Conservation (phyloP, 2,113 vertebrate species). For the Natator depressus region DNA sequence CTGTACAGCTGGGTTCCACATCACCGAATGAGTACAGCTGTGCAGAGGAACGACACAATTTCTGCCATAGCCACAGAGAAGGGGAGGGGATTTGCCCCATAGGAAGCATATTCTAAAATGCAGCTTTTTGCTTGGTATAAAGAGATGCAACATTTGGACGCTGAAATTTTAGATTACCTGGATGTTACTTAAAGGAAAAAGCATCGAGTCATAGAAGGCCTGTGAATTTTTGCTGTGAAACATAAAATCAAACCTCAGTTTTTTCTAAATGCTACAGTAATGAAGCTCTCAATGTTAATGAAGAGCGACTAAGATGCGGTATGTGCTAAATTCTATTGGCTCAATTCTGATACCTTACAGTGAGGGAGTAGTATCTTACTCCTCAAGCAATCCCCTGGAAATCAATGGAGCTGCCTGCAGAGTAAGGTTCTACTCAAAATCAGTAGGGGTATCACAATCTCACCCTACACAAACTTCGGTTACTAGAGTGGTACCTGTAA, state of each 20-base stretch:
- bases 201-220: neutral
- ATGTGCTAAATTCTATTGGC: neutral
- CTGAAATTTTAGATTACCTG: neutral
- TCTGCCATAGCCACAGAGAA: neutral
- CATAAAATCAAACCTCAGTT: neutral
- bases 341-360: neutral
- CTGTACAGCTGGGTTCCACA: neutral
- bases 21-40: neutral
- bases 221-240: neutral
- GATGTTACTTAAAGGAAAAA: neutral
- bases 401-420: neutral
- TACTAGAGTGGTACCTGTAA: neutral
- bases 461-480: neutral
- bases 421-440: neutral
- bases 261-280: neutral
- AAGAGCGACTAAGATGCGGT: neutral
- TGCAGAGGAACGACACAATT: neutral
- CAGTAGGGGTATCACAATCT: neutral
- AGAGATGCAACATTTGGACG: neutral
- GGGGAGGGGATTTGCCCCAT: neutral
- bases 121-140: neutral
- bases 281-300: neutral
- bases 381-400: neutral
- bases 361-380: neutral
- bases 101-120: neutral